Percentiles rank a stretch among this genome's conserved stretches.
phyloP scores from a whole-genome alignment of 1,140 invertebrate species.

The Microplitis mediator region DNA sequence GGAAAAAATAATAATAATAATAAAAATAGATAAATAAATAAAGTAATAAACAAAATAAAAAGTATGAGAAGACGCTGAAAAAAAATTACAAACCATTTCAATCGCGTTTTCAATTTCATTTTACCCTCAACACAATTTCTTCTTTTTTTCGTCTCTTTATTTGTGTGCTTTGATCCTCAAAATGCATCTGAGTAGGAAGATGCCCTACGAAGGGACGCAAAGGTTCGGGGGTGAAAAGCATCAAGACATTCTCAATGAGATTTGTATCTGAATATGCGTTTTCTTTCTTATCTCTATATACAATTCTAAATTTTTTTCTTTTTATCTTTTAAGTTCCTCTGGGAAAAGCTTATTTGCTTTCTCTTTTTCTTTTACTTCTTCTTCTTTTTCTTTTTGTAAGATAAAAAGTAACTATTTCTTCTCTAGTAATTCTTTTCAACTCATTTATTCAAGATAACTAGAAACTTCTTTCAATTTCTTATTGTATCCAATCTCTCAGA shows the following conservation, averaged over 20 bases:
- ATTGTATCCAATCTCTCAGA: too few relatives aligned
- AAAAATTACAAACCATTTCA: constrained; percentile 47
- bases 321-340: neutral
- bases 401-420: too few relatives aligned
- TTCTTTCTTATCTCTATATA: neutral
- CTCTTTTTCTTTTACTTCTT: neutral
- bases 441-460: too few relatives aligned
- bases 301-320: neutral
- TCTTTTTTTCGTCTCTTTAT: neutral
- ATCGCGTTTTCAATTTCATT: constrained; percentile 46
- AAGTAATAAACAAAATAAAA: too few relatives aligned
- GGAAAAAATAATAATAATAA: neutral
- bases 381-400: too few relatives aligned
- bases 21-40: too few relatives aligned
- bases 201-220: constrained; percentile 2
- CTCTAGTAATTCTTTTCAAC: too few relatives aligned
- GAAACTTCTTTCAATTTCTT: too few relatives aligned
- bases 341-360: neutral
- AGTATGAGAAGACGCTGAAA: constrained; percentile 9
- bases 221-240: constrained; percentile 14
- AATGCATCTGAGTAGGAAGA: constrained; percentile 11
- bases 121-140: constrained; percentile 7
- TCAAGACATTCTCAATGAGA: constrained; percentile 20
- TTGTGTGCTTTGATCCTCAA: constrained; percentile 31
- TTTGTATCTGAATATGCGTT: constrained; percentile 20